These are phyloP conservation scores for Eurytemora carolleeae DNA, from an alignment of 1,140 invertebrate species.

Conservation along the genomic window DNA sequence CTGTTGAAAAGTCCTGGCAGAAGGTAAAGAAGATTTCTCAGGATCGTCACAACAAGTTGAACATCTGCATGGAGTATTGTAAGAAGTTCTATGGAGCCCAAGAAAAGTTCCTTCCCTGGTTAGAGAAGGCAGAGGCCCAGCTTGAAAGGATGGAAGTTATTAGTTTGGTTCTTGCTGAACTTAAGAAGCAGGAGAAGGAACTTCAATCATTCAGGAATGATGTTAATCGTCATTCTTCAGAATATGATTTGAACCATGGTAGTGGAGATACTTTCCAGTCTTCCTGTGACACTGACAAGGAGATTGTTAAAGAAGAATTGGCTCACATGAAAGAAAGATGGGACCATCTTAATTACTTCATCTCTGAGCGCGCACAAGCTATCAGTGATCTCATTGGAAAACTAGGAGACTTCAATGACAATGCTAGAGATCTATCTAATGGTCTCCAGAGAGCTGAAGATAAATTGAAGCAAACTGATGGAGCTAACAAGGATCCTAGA, in stretches of 20 bases:
- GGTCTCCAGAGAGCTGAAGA: slow-evolving; percentile 67
- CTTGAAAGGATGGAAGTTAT: slow-evolving; percentile 52
- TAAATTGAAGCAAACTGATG: slow-evolving; percentile 50
- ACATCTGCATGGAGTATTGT: slow-evolving; percentile 75
- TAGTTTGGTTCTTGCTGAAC: slow-evolving; percentile 53
- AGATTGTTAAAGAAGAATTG: slow-evolving; percentile 60
- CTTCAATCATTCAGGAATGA: slow-evolving; percentile 75
- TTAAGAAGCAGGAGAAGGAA: slow-evolving; percentile 72
- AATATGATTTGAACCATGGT: slow-evolving; percentile 67
- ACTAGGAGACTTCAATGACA: slow-evolving; percentile 62
- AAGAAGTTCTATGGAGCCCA: slow-evolving; percentile 65
- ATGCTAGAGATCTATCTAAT: slow-evolving; percentile 55
- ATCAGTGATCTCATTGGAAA: slow-evolving; percentile 63
- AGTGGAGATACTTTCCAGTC: slow-evolving; percentile 56
- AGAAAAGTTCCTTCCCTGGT: slow-evolving; percentile 68
- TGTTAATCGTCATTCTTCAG: slow-evolving; percentile 66
- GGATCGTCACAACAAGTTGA: slow-evolving; percentile 58
- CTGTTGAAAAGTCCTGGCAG: slow-evolving; percentile 71
- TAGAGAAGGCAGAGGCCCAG: slow-evolving; percentile 64
- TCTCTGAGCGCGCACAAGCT: slow-evolving; percentile 42
- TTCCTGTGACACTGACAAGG: slow-evolving; percentile 71
- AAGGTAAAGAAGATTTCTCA: slow-evolving; percentile 61
- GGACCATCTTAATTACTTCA: slow-evolving; percentile 58
- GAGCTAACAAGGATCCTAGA: slow-evolving; percentile 55
- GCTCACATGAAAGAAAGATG: slow-evolving; percentile 58